phyloP scores from a whole-genome alignment of 2,113 vertebrate genomes.

The Sinocyclocheilus anophthalmus region DNA sequence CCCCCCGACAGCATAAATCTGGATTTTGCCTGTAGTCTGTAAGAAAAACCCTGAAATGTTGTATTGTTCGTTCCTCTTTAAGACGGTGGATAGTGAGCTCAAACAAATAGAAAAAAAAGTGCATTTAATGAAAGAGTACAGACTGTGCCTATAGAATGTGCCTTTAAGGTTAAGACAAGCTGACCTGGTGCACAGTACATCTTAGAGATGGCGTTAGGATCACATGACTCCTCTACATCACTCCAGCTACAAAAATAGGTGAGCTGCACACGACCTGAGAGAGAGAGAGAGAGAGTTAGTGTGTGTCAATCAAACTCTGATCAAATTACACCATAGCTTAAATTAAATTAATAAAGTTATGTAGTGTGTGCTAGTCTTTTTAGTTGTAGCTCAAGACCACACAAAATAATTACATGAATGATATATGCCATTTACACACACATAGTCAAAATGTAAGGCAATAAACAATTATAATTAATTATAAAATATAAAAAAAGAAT shows the following conservation, averaged over 20 bases:
- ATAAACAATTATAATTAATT: no score
- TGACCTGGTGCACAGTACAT: slow-evolving; percentile 99
- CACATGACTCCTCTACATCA: slow-evolving; percentile 96
- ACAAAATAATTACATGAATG: not conserved
- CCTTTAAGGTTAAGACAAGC: slow-evolving; percentile 45
- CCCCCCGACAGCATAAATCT: no score
- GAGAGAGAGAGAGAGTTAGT: not conserved
- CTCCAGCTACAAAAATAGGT: slow-evolving; percentile 94
- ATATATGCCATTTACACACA: no score
- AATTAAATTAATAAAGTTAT: no score
- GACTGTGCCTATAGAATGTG: not conserved
- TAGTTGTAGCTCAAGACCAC: not conserved
- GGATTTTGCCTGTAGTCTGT: no score
- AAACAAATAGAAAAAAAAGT: slow-evolving; percentile 11
- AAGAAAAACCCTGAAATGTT: no score
- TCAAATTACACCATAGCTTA: no score
- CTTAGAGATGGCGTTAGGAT: slow-evolving; percentile 88
- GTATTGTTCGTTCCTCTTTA: no score
- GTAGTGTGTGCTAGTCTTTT: not conserved
- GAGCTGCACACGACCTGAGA: slow-evolving; percentile 73
- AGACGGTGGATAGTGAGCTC: not conserved
- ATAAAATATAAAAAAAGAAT: no score
- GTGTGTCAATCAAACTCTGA: not conserved
- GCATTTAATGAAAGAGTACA: not conserved
- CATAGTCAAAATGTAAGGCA: no score